These are phyloP conservation scores for Lepidurus apus DNA, from an alignment of 1,140 invertebrate genomes.

Conservation along the genomic window DNA sequence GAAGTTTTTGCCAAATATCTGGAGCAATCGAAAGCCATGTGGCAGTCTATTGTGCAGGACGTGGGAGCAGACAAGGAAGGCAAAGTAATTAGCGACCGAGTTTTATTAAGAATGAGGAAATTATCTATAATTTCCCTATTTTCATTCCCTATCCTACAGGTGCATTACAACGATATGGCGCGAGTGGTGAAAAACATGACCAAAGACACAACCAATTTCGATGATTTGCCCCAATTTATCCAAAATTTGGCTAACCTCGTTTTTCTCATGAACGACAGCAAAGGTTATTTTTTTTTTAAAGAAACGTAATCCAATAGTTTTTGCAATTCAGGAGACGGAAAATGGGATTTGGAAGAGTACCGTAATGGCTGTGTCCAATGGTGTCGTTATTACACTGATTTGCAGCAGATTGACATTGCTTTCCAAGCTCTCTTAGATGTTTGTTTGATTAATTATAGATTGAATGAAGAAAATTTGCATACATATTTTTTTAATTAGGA, in stretches of 20 bases:
- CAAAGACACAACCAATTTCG: conserved; percentile 31
- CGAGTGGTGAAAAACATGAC: conserved; percentile 26
- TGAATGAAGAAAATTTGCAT: neutral
- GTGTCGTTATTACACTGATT: conserved; percentile 31
- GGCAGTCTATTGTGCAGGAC: conserved; percentile 32
- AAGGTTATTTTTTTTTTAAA: conserved; percentile 20
- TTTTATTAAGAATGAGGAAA: neutral
- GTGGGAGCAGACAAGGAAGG: conserved; percentile 31
- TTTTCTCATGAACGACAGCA: conserved; percentile 33
- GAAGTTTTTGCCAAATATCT: conserved; percentile 31
- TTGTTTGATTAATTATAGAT: neutral
- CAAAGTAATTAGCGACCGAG: conserved; percentile 7
- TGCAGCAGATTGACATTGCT: conserved; percentile 29
- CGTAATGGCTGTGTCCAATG: conserved; percentile 31
- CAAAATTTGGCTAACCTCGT: conserved; percentile 32
- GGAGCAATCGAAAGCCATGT: conserved; percentile 31
- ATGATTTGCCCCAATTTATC: conserved; percentile 33
- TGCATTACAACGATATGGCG: conserved; percentile 32
- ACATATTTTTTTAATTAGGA: conserved; percentile 11
- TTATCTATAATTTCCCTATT: neutral
- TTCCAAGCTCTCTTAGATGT: conserved; percentile 26
- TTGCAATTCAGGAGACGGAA: conserved; percentile 28
- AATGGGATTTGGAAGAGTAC: conserved; percentile 34
- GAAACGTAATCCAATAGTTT: neutral
- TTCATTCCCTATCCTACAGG: neutral